Conservation (phyloP, 1,140 invertebrate species). For the Penaeus indicus region DNA sequence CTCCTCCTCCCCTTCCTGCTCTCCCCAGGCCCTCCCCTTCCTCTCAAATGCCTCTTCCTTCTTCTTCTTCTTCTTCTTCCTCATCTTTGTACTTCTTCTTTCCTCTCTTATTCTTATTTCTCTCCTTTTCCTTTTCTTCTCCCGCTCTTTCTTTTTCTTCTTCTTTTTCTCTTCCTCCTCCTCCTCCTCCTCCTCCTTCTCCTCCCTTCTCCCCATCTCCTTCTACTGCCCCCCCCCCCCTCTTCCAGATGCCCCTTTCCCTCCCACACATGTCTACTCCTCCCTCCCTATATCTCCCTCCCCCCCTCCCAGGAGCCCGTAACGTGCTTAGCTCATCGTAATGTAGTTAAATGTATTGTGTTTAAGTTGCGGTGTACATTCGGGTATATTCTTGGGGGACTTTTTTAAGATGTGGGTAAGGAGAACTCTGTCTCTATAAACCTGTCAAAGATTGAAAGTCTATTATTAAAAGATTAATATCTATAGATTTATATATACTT, state of each 20-base stretch:
- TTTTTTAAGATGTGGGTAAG: no score
- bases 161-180: background rate
- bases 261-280: background rate
- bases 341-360: no score
- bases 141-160: background rate
- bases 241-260: background rate
- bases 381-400: no score
- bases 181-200: background rate
- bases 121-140: background rate
- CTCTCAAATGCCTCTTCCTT: background rate
- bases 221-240: background rate
- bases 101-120: background rate
- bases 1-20: background rate
- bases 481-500: no score
- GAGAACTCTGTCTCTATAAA: no score
- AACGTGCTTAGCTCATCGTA: no score
- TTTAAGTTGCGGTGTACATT: no score
- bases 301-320: background rate
- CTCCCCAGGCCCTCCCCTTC: background rate
- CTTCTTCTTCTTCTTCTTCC: no score
- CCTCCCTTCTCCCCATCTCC: background rate
- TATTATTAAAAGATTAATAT: background rate
- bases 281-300: background rate
- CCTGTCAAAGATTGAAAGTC: no score
- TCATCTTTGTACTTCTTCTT: background rate